These are phyloP conservation scores for Pseudomyrmex dendroicus DNA, from an alignment of 1,140 invertebrate species.

Conservation along the genomic window DNA sequence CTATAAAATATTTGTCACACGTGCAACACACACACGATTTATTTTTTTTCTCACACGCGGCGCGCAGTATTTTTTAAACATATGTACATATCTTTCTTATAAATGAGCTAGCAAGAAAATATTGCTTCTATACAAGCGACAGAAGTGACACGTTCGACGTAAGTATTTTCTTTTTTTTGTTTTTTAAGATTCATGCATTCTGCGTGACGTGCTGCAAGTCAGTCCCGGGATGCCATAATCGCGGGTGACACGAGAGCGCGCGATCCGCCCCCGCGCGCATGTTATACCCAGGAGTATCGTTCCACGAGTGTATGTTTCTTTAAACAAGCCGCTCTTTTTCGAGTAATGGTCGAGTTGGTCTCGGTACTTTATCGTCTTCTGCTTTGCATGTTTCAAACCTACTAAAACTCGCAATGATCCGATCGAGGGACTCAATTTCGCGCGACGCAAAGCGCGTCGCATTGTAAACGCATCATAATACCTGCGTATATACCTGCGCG, in stretches of 20 bases:
- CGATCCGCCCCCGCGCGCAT: constrained; percentile 30
- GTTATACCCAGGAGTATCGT: constrained; percentile 60
- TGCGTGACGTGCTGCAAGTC: constrained; percentile 50
- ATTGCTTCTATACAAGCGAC: background rate
- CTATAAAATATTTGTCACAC: background rate
- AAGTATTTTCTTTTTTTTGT: constrained; percentile 43
- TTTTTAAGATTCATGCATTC: constrained; percentile 49
- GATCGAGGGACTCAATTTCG: constrained; percentile 48
- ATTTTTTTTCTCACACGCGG: background rate
- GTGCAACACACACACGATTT: background rate
- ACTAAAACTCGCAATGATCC: constrained; percentile 57
- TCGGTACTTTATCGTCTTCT: constrained; percentile 49
- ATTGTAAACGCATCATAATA: background rate
- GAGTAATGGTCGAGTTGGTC: constrained; percentile 39
- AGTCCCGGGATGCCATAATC: constrained; percentile 56
- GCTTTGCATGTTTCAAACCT: constrained; percentile 64
- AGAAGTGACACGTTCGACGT: background rate
- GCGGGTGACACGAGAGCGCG: constrained; percentile 26
- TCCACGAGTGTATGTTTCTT: constrained; percentile 64
- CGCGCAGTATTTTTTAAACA: background rate
- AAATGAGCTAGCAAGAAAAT: constrained; percentile 9
- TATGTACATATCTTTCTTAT: background rate
- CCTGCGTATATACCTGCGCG: too few species aligned
- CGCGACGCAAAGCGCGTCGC: constrained; percentile 40
- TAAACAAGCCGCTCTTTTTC: constrained; percentile 59